phyloP scores from a whole-genome alignment of 2,888 invertebrate genomes.

The Nephrotoma flavescens region DNA sequence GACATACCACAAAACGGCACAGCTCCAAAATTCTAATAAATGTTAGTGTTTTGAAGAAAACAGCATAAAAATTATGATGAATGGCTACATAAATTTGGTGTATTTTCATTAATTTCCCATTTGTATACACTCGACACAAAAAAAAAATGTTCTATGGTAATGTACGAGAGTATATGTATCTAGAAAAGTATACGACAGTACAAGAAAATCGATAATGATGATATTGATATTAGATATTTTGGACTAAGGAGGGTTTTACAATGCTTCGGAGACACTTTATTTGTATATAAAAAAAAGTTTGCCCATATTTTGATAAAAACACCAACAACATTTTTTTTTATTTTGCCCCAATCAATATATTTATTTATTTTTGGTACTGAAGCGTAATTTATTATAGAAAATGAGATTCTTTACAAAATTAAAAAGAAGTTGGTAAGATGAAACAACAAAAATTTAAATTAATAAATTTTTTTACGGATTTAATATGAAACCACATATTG shows the following conservation, averaged over 20 bases:
- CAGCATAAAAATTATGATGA: not conserved
- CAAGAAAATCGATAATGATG: not conserved
- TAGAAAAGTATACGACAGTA: not conserved
- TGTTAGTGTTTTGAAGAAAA: not conserved
- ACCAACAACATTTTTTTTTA: not conserved
- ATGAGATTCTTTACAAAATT: not conserved
- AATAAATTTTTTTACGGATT: not conserved
- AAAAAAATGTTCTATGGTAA: not conserved
- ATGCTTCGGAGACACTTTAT: not conserved
- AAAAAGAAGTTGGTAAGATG: not conserved
- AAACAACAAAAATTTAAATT: not conserved
- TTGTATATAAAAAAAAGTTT: not conserved
- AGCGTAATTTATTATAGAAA: not conserved
- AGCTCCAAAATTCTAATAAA: not conserved
- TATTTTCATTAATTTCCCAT: not conserved
- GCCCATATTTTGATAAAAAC: not conserved
- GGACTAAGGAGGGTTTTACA: not conserved
- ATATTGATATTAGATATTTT: not conserved
- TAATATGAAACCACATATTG: not conserved
- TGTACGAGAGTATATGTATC: not conserved
- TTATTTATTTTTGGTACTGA: not conserved
- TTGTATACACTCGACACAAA: not conserved
- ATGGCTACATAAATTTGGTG: not conserved
- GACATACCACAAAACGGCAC: not conserved
- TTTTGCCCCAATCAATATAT: not conserved